Percentiles rank a stretch among this genome's conserved stretches.
These are phyloP conservation scores for Bubo bubo DNA, from an alignment of 2,113 vertebrate genomes.

Conservation along the genomic window DNA sequence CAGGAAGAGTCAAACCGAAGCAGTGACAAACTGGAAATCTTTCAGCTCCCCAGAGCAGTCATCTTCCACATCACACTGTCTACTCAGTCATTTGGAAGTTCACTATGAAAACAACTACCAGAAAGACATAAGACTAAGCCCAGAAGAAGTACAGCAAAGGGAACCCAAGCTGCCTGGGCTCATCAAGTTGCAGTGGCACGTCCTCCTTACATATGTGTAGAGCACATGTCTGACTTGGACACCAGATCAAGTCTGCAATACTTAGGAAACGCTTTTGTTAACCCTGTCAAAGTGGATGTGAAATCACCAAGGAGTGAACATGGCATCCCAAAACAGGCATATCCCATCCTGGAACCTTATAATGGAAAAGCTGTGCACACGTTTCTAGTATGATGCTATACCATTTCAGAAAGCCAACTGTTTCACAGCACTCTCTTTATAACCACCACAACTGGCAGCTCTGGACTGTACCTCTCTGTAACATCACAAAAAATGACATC, in stretches of 20 bases:
- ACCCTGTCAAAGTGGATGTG: background rate
- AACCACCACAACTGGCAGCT: background rate
- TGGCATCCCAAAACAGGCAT: background rate
- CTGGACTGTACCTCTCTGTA: background rate
- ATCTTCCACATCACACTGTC: background rate
- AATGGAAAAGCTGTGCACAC: background rate
- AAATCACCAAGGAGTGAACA: background rate
- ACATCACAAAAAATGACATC: background rate
- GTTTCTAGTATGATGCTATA: background rate
- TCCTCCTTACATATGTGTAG: background rate
- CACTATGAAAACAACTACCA: background rate
- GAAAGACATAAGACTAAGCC: background rate
- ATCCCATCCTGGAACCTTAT: background rate
- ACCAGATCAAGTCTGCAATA: background rate
- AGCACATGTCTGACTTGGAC: accelerated
- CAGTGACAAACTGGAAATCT: background rate
- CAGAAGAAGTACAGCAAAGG: background rate
- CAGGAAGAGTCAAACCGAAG: background rate
- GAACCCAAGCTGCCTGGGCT: background rate
- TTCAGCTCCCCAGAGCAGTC: background rate
- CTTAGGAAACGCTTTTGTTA: background rate
- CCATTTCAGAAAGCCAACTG: background rate
- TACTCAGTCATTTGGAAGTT: background rate
- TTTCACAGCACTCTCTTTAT: background rate
- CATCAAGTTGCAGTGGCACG: background rate